Evolutionary conservation across 2,113 vertebrate species (phyloP).

Genomic region (Mus musculus): DNA sequence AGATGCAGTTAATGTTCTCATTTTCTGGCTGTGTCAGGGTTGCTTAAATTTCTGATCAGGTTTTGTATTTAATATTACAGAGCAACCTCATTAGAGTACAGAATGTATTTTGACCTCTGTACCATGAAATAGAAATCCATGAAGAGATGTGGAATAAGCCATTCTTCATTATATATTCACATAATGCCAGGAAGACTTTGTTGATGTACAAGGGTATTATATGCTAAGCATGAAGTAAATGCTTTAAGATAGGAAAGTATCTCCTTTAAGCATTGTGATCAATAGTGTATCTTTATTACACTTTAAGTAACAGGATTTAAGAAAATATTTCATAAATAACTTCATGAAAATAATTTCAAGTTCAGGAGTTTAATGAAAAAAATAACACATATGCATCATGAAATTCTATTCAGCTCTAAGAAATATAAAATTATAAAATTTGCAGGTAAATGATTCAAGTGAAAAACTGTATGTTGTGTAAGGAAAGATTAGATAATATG

Average conservation of each 20-base stretch:
- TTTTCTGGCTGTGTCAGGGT: conserved; percentile 3
- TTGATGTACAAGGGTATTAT: not conserved
- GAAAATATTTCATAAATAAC: not conserved
- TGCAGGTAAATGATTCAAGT: not conserved
- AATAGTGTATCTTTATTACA: not conserved
- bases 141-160: not conserved
- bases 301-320: not conserved
- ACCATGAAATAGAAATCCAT: conserved; percentile 44
- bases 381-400: not conserved
- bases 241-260: not conserved
- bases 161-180: not conserved
- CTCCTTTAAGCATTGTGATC: not conserved
- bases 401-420: too few relatives aligned
- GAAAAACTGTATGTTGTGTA: too few relatives aligned
- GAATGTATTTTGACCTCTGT: conserved; percentile 36
- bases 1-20: conserved; percentile 63
- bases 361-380: not conserved
- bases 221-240: not conserved
- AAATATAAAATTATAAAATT: not conserved
- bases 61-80: conserved; percentile 47
- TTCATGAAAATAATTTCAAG: not conserved
- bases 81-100: conserved; percentile 5
- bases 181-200: not conserved
- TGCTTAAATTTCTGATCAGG: conserved; percentile 55
- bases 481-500: not conserved